These are phyloP conservation scores for Sinocyclocheilus anshuiensis DNA, from an alignment of 2,113 vertebrate species.

Conservation along the genomic window DNA sequence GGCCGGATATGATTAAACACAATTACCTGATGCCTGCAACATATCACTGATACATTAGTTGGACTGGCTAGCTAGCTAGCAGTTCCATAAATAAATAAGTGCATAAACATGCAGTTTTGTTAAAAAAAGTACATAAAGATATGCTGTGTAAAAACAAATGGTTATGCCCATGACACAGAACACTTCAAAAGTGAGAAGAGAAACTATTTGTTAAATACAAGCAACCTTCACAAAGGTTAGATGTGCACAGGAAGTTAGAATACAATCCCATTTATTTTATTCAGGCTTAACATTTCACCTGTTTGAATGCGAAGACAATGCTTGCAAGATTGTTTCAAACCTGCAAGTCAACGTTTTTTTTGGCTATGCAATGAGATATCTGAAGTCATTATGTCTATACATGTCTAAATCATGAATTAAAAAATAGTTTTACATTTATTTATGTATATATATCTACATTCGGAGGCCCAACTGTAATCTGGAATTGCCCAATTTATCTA, in stretches of 20 bases:
- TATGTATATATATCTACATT: conserved; percentile 17
- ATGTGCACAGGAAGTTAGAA: conserved; percentile 17
- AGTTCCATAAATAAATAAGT: conserved; percentile 24
- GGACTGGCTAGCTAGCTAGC: conserved; percentile 4
- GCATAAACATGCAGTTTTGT: conserved; percentile 14
- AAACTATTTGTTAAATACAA: conserved; percentile 27
- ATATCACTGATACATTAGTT: background rate
- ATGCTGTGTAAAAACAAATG: conserved; percentile 1
- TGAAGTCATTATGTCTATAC: background rate
- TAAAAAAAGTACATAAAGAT: conserved; percentile 12
- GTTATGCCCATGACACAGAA: background rate
- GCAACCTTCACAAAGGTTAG: conserved; percentile 23
- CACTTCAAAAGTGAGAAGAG: background rate
- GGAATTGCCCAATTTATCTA: conserved; percentile 34
- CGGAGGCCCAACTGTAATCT: conserved; percentile 16
- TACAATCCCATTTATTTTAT: conserved; percentile 14
- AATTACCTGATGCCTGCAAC: background rate
- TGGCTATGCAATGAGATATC: conserved; percentile 17
- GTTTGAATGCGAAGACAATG: background rate
- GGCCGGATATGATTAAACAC: background rate
- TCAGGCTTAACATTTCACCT: background rate
- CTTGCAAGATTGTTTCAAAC: too few species aligned
- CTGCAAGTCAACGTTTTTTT: background rate
- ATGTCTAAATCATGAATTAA: background rate
- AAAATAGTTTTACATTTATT: conserved; percentile 20